A percentile compares a stretch with the other conserved stretches of the same genome.
phyloP scores from a whole-genome alignment of 2,797 vertebrate species.

The Urosaurus nigricauda region DNA sequence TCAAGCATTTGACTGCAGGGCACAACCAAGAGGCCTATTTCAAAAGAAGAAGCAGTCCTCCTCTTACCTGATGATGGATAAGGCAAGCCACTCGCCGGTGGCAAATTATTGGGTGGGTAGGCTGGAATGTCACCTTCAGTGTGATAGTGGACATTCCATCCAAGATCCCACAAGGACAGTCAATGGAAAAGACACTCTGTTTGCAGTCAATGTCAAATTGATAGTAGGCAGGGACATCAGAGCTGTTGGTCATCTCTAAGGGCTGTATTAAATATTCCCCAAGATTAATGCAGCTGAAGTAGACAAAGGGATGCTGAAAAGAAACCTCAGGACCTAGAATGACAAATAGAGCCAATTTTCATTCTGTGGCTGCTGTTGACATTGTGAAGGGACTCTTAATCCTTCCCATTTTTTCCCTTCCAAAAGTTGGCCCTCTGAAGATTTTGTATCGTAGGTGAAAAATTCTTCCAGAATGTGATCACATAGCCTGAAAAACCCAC shows the following conservation, averaged over 20 bases:
- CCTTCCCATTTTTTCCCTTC: not conserved
- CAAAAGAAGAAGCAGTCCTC: not conserved
- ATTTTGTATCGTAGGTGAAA: too few relatives aligned
- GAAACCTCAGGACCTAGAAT: constrained; percentile 85
- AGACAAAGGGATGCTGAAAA: constrained; percentile 81
- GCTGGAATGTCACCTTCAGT: constrained; percentile 84
- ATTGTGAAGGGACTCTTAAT: not conserved
- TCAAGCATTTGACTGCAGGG: too few relatives aligned
- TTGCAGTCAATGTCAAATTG: constrained; percentile 89
- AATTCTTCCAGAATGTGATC: too few relatives aligned
- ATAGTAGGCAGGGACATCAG: constrained; percentile 82
- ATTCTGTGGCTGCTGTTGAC: not conserved
- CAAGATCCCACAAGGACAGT: constrained; percentile 82
- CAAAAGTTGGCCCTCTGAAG: not conserved
- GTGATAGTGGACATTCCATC: constrained; percentile 73
- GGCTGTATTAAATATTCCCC: constrained; percentile 67
- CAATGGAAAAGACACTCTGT: constrained; percentile 89
- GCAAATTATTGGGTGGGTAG: constrained; percentile 82
- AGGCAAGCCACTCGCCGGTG: constrained; percentile 89
- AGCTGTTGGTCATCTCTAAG: constrained; percentile 86
- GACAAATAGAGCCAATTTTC: constrained; percentile 22
- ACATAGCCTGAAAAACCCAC: too few relatives aligned
- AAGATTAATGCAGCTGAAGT: constrained; percentile 85
- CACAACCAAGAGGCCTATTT: not conserved
- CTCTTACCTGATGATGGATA: constrained; percentile 88